Conservation (phyloP, 2,113 vertebrate species). For the Nothocercus nigrocapillus region DNA sequence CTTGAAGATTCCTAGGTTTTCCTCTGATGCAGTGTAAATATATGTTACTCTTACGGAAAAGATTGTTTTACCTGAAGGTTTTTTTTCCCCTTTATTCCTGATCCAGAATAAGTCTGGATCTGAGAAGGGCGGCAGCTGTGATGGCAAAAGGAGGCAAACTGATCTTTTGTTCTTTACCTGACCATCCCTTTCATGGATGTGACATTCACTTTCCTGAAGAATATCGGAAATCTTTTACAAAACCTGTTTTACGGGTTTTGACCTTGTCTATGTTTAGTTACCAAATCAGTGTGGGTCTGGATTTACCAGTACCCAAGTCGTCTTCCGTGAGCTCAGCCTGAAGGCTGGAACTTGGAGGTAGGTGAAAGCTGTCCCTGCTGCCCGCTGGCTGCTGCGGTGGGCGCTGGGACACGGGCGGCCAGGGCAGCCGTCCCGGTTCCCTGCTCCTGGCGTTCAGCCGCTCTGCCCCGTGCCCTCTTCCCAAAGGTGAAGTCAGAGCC, state of each 20-base stretch:
- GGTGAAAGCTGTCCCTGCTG: not conserved
- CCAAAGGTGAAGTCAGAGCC: not conserved
- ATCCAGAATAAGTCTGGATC: not conserved
- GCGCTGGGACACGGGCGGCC: not conserved
- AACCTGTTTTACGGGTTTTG: not conserved
- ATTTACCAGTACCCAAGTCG: not conserved
- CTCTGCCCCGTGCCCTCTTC: not conserved
- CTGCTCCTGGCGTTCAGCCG: rapidly evolving
- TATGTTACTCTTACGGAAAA: not conserved
- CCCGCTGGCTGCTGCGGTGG: no score
- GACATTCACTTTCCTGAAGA: not conserved
- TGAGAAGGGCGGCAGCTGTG: not conserved
- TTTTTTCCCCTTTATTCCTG: not conserved
- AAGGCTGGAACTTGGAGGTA: not conserved
- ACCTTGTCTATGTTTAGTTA: not conserved
- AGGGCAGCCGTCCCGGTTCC: rapidly evolving
- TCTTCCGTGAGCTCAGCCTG: not conserved
- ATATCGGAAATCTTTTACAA: not conserved
- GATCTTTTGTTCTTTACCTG: not conserved
- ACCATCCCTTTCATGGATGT: rapidly evolving
- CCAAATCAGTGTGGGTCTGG: not conserved
- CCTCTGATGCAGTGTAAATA: not conserved
- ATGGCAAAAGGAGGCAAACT: not conserved
- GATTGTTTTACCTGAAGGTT: not conserved
- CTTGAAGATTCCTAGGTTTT: not conserved